Conservation (phyloP, 2,888 invertebrate species). For the Philaethria dido region DNA sequence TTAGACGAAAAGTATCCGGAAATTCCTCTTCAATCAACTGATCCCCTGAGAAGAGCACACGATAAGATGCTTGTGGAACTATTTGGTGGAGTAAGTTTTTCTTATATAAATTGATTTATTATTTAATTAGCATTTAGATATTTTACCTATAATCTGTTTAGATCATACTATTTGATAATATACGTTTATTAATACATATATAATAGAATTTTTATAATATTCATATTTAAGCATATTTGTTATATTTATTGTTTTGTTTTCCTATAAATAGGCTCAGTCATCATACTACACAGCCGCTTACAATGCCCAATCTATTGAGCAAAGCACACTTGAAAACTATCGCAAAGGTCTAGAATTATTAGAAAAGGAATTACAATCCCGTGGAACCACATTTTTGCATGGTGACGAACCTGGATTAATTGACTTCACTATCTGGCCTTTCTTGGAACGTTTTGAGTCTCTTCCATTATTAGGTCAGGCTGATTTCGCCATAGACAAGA, state of each 20-base stretch:
- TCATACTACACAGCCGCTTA: conserved; percentile 17
- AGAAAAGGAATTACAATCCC: conserved; percentile 10
- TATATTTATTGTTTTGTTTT: neutral
- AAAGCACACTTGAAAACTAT: conserved; percentile 15
- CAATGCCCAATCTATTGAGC: conserved; percentile 12
- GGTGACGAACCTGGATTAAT: conserved; percentile 3
- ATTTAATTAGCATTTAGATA: too few species aligned
- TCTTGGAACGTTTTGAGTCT: conserved; percentile 18
- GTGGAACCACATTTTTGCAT: conserved; percentile 1
- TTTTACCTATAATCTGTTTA: too few species aligned
- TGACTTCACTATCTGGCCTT: conserved; percentile 11
- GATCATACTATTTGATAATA: neutral
- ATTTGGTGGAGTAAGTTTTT: conserved; percentile 12
- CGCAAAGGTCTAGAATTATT: conserved; percentile 5
- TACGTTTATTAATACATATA: neutral
- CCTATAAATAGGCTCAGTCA: conserved; percentile 14
- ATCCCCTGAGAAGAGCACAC: conserved; percentile 9
- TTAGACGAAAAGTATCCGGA: conserved; percentile 15
- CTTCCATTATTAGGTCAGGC: conserved; percentile 10
- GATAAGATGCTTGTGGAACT: conserved; percentile 20
- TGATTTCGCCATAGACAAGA: conserved; percentile 9
- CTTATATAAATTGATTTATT: too few species aligned
- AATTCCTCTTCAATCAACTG: conserved; percentile 4
- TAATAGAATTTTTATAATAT: neutral
- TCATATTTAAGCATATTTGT: neutral